These are phyloP conservation scores for Eilema griseolum DNA, from an alignment of 2,888 invertebrate genomes.

Conservation along the genomic window DNA sequence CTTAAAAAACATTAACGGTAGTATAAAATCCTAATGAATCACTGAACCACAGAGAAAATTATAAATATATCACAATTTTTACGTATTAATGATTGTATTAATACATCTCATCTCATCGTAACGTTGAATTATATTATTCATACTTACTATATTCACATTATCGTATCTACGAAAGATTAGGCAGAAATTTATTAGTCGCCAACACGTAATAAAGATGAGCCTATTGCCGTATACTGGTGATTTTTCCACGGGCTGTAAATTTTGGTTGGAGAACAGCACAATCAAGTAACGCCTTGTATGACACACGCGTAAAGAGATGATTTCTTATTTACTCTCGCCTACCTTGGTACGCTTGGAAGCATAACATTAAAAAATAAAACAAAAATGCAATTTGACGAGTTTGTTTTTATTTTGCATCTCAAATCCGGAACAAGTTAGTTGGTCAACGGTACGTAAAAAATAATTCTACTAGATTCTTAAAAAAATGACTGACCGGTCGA, in stretches of 20 bases:
- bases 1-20: not conserved
- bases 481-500: not conserved
- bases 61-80: not conserved
- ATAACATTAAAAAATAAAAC: not conserved
- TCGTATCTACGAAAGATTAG: too few relatives aligned
- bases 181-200: too few relatives aligned
- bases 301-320: too few relatives aligned
- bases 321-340: not conserved
- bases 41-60: not conserved
- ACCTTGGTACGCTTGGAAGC: not conserved
- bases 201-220: too few relatives aligned
- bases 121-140: too few relatives aligned
- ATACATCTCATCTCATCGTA: too few relatives aligned
- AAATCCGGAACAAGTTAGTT: not conserved
- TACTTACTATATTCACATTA: too few relatives aligned
- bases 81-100: not conserved
- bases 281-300: too few relatives aligned
- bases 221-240: too few relatives aligned
- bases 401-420: not conserved
- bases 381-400: not conserved
- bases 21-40: not conserved
- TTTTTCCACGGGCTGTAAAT: too few relatives aligned
- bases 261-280: too few relatives aligned
- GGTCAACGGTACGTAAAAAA: not conserved
- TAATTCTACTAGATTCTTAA: not conserved